Base-by-base conservation (phyloP, 2,888 invertebrate species). In the Machimus rusticus region DNA sequence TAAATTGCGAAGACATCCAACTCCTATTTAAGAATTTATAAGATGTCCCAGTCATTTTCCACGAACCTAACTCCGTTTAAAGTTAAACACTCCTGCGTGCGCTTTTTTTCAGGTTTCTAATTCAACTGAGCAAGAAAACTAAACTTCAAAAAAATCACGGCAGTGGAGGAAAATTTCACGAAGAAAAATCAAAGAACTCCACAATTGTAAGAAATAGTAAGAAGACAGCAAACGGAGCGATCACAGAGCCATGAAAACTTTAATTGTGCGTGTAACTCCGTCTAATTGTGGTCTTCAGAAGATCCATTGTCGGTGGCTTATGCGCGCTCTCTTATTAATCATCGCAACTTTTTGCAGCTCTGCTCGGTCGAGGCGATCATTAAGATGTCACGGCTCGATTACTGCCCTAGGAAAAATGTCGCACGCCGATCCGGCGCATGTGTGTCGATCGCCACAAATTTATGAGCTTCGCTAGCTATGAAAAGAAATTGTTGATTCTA, bases 161-260 rank as follows among this genome's bases (percentile, higher is more conserved):
- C 12, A 31, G 28, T n/a, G 16, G 55, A 81, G 19, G n/a, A 81
- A 81, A 81, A 51, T 31, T 81, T 16, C 28, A 66, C 66, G 66
- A 28, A 3, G 5, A 16, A 81, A 81, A 81, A 51, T 81, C 5
- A 28, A n/a, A 6, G 8, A 81, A 28, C 37, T 51, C 19, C 34
- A n/a, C 66, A 19, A 66, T 19, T 9, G 4, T 23, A 12, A 66
- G 23, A 66, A 28, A 66, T 19, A 9, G 28, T 23, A 12, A 66
- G 23, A 66, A 28, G 28, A 19, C 66, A 66, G 14, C 12, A 12
- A 57, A 23, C n/a, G 16, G 46, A 6, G 4, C 6, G 74, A 74
- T 87, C 87, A 87, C 6, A 34, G 81, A 82, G 82, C 79, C 87
- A 87, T 87, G 87, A 87, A 87, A 87, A 46, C 87, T 12, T 66